Percentiles rank a stretch among this genome's conserved stretches.
Evolutionary conservation across 2,888 invertebrate species (phyloP).

Genomic region (Netelia virgata): DNA sequence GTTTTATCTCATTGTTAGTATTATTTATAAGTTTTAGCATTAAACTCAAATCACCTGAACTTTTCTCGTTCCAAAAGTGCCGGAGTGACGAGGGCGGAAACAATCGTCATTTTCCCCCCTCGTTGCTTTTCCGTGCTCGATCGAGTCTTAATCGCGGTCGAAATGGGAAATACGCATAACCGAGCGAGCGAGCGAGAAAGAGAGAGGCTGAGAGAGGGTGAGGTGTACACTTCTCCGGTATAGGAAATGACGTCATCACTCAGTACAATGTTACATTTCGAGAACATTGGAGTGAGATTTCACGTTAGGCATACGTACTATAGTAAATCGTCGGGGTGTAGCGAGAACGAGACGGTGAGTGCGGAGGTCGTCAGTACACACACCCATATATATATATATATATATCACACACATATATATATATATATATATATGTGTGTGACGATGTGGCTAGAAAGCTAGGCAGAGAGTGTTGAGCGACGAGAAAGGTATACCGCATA

Average conservation of each 20-base stretch:
- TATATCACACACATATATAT: constrained; percentile 19
- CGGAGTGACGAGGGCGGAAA: background rate
- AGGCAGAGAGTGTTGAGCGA: constrained; percentile 53
- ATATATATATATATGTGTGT: background rate
- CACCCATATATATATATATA: constrained; percentile 6
- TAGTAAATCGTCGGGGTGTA: constrained; percentile 46
- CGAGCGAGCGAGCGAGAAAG: constrained; percentile 7
- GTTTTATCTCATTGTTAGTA: no score
- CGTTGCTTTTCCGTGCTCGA: constrained; percentile 53
- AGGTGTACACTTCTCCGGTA: constrained; percentile 78
- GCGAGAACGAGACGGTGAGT: constrained; percentile 40
- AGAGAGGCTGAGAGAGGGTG: background rate
- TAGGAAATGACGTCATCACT: constrained; percentile 84
- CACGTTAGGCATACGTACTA: constrained; percentile 37
- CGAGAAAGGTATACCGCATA: constrained; percentile 39
- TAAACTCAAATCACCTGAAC: background rate
- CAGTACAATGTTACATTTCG: constrained; percentile 74
- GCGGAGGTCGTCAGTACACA: constrained; percentile 35
- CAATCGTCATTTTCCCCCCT: constrained; percentile 24
- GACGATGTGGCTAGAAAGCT: constrained; percentile 63
- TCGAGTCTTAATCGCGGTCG: constrained; percentile 79
- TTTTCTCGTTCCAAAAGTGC: background rate
- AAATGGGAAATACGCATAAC: constrained; percentile 75
- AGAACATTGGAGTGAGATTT: constrained; percentile 61
- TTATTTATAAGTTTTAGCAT: background rate